Evolutionary conservation across 2,888 invertebrate species (phyloP), one percentile per base, ranked within the genome.

Genomic region (Conistra vaccinii): DNA sequence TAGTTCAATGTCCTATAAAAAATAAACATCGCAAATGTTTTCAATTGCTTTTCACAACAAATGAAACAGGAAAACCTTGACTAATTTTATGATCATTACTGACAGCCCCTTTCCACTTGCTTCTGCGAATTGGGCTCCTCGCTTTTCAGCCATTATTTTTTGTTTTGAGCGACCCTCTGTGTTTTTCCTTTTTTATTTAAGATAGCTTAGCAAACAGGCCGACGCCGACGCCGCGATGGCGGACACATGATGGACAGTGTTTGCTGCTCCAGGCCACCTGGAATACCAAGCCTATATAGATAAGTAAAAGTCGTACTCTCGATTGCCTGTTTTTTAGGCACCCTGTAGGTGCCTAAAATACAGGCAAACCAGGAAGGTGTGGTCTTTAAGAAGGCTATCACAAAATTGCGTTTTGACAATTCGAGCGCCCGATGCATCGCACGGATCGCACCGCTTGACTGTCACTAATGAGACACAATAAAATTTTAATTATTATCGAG

Each of bases 41-140:
- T 23, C 29, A 74, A 62, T 48, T 81, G 29, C 57, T 74, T 68
- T 84, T 55, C 42, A 57, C 39, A 58, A 63, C 60, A 69, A 69
- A 65, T 60, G 12, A 57, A 76, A 76, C 63, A 68, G 80, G 84
- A 84, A 80, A 84, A 42, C 60, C 65, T 72, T 63, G 42, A 65
- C 55, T 51, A 65, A 84, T 80, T 79, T 71, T 69, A 73, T 68
- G 58, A 60, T 72, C 62, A 73, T 80, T 73, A 80, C 67, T 58
- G 73, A 42, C 81, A 51, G 58, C 32, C 73, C 55, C 55, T 66
- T 82, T 63, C 39, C 42, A 69, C 53, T 76, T 39, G 51, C 32
- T 78, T 32, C 45, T 66, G 78, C 29, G 53, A 83, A 79, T 69
- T 76, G 39, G 26, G 65, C 53, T 76, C 23, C 10, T 48, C 23